Evolutionary conservation across 2,888 invertebrate species (phyloP), one percentile per base, ranked within the genome.

Genomic region (Ophion costatus): DNA sequence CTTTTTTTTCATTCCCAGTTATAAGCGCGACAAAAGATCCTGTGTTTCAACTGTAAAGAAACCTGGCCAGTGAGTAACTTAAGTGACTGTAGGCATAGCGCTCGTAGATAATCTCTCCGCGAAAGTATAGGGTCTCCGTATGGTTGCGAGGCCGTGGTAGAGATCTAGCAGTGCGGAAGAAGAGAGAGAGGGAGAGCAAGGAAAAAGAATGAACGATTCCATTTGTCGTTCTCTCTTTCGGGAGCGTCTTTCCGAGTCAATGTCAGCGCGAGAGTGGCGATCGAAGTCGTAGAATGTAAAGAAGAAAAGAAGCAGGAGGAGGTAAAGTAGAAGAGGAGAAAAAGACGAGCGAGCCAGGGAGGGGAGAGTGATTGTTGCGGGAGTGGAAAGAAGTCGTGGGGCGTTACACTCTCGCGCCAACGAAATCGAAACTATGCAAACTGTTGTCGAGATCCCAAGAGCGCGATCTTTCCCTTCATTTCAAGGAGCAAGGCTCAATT

Each of bases 371-470:
- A 24, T 61, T 38, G 59, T 59, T 57, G 66, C 42, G 59, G 33
- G 38, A 56, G 56, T 17, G 33, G 22, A 57, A 63, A 56, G 51
- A 33, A 74, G 78, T 61, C 67, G 61, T 73, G 69, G 77, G 69
- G 84, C 84, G 80, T 84, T 80, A 84, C 84, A 84, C 81, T 81
- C 77, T 64, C 84, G 67, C 67, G 73, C 75, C 84, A 84, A 81
- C 78, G 84, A 84, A 82, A 84, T 78, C 81, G 84, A 84, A 84
- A 84, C 81, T 81, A 71, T 81, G 78, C 80, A 75, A 81, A 84
- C 74, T 84, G 75, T 84, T 45, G 69, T 56, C 64, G 42, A 66
- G 10, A 17, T 70, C 10, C n/a, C 71, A 66, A 69, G 59, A 4
- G 24, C 56, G 45, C 38, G 24, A 42, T 42, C 22, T 38, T 42